Evolutionary conservation across 1,140 invertebrate genomes (phyloP), one percentile per base, ranked within the genome.

Genomic region (Diachasma alloeum): DNA sequence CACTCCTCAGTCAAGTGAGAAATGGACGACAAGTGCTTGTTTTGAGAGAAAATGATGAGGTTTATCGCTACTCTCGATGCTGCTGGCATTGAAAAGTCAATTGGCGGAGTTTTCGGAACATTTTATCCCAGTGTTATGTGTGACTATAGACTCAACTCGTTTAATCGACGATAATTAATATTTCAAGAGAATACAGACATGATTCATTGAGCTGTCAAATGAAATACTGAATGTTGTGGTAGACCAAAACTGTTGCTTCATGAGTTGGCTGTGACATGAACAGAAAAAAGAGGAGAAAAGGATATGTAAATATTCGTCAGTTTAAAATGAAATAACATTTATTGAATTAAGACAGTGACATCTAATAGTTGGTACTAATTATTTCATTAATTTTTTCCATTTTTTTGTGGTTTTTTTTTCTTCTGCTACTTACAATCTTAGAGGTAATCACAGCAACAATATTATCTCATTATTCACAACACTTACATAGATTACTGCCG

Each of bases 321-420:
- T 85, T 89, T 90, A 90, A 90, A 90, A 88, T 90, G 85, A 90
- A 89, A 89, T 89, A 90, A 89, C 87, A 89, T 90, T 90, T 89
- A 89, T 89, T 89, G 86, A 89, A 89, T 87, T 81, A 84, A 89
- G 85, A 89, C 85, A 89, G 85, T 87, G 88, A 88, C 87, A 89
- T 83, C 86, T 87, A 89, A 90, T 85, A 90, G 82, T 89, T 83
- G 85, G 36, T 68, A 68, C 66, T 68, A 68, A 39, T 68, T 63
- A 63, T 63, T 39, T 37, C 36, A 76, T 79, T 53, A 53, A 9
- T 79, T 77, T 79, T 75, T 82, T 76, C 76, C 79, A 75, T 78
- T 74, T 76, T 82, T 74, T 80, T 81, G 44, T 78, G 81, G 79
- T 79, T 77, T 81, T 84, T 87, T 83, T 89, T 87, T 88, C 84